These are phyloP conservation scores for Sinocyclocheilus maitianheensis DNA, from an alignment of 2,113 vertebrate species.

Conservation along the genomic window DNA sequence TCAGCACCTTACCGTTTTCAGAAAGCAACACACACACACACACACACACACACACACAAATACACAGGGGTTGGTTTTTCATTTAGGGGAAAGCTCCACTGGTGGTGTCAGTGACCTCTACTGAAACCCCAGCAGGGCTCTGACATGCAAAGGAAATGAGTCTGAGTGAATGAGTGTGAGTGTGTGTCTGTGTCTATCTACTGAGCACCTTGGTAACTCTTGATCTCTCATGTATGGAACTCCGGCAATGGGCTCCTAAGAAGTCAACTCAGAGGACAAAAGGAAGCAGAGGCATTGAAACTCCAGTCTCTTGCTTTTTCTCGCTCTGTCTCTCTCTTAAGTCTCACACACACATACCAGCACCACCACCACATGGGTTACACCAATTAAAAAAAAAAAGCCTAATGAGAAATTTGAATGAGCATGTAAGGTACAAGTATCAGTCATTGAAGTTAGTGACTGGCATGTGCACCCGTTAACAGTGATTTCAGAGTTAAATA, in stretches of 20 bases:
- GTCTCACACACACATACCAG: conserved; percentile 54
- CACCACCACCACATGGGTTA: neutral
- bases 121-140: conserved; percentile 73
- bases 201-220: conserved; percentile 82
- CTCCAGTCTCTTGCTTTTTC: conserved; percentile 67
- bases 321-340: conserved; percentile 62
- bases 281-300: conserved; percentile 73
- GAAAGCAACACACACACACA: conserved; percentile 60
- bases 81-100: conserved; percentile 67
- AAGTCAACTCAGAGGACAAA: conserved; percentile 78
- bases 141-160: conserved; percentile 81
- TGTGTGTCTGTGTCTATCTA: conserved; percentile 62
- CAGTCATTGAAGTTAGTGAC: neutral
- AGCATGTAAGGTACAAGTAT: neutral
- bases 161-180: conserved; percentile 67
- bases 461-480: conserved; percentile 24
- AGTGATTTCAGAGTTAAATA: neutral
- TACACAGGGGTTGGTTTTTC: conserved; percentile 64
- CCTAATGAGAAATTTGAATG: conserved; percentile 5
- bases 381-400: neutral
- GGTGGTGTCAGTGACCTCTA: conserved; percentile 74
- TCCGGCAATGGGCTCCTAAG: conserved; percentile 75
- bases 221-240: conserved; percentile 83
- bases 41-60: conserved; percentile 59
- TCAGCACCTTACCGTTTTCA: conserved; percentile 37